Conservation (phyloP, 2,888 invertebrate genomes). For the Eretmocerus hayati region DNA sequence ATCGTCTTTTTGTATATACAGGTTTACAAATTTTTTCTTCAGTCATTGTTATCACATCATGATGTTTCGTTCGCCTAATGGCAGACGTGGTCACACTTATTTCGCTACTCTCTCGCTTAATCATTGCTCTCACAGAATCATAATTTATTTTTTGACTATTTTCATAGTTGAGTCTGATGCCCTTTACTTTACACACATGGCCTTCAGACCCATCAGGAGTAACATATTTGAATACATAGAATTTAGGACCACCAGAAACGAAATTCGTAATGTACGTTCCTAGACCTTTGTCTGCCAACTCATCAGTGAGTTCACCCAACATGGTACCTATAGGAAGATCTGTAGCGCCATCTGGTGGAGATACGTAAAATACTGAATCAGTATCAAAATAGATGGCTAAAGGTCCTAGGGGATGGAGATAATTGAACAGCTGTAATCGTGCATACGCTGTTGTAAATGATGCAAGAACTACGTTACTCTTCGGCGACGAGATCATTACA, state of each 20-base stretch:
- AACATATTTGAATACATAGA: not conserved
- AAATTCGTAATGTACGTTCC: not conserved
- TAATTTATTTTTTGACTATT: not conserved
- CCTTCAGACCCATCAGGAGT: not conserved
- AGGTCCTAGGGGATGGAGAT: constrained; percentile 31
- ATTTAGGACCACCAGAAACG: not conserved
- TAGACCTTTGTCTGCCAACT: not conserved
- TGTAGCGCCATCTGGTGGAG: not conserved
- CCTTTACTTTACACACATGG: not conserved
- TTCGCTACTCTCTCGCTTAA: not conserved
- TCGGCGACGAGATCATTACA: not conserved
- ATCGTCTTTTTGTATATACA: not conserved
- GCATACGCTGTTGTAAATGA: constrained; percentile 14
- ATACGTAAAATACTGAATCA: constrained; percentile 7
- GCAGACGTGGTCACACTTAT: not conserved
- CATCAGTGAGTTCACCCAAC: not conserved
- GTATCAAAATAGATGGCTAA: constrained; percentile 15
- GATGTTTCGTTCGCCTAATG: not conserved
- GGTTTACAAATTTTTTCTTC: not conserved
- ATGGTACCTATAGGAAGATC: not conserved
- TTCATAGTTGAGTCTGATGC: not conserved
- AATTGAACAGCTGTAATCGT: constrained; percentile 29
- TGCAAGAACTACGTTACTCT: constrained; percentile 5
- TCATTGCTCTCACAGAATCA: not conserved
- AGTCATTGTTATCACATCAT: not conserved